Percentiles rank a stretch among this genome's conserved stretches.
These are phyloP conservation scores for Barbus barbus DNA, from an alignment of 2,113 vertebrate species.

Conservation along the genomic window DNA sequence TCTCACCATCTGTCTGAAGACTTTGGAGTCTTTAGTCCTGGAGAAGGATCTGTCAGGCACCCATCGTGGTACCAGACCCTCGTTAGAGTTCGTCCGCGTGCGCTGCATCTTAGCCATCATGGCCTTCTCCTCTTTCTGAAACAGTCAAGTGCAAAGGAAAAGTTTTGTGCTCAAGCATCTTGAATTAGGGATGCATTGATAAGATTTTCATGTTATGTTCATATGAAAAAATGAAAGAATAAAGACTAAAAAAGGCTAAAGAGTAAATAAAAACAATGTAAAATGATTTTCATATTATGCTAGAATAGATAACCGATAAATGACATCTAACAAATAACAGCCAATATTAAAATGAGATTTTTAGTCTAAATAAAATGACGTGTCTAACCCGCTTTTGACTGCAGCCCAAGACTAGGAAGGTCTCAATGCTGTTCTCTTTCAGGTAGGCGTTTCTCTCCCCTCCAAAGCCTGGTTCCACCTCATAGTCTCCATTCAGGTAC, in stretches of 20 bases:
- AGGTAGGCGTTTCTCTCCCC: constrained; percentile 91
- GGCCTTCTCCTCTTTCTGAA: constrained; percentile 95
- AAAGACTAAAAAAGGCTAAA: no score
- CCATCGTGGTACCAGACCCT: constrained; percentile 90
- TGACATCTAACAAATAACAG: no score
- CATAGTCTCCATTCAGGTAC: constrained; percentile 95
- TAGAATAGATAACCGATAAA: no score
- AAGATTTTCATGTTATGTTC: no score
- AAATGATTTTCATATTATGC: no score
- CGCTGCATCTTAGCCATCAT: constrained; percentile 94
- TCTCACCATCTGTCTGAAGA: no score
- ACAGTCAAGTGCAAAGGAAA: neutral
- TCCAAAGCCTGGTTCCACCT: constrained; percentile 70
- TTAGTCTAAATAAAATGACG: no score
- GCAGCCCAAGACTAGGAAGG: constrained; percentile 93
- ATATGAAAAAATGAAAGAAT: no score
- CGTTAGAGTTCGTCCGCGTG: constrained; percentile 85
- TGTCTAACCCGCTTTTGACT: constrained; percentile 88
- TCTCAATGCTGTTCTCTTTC: constrained; percentile 95
- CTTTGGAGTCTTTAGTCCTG: no score
- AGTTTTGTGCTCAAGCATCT: neutral
- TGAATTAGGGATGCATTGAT: no score
- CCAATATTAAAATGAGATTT: no score
- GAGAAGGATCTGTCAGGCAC: constrained; percentile 81
- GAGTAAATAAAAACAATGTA: no score